phyloP scores from a whole-genome alignment of 2,888 invertebrate species.

The Stomorhina lunata region DNA sequence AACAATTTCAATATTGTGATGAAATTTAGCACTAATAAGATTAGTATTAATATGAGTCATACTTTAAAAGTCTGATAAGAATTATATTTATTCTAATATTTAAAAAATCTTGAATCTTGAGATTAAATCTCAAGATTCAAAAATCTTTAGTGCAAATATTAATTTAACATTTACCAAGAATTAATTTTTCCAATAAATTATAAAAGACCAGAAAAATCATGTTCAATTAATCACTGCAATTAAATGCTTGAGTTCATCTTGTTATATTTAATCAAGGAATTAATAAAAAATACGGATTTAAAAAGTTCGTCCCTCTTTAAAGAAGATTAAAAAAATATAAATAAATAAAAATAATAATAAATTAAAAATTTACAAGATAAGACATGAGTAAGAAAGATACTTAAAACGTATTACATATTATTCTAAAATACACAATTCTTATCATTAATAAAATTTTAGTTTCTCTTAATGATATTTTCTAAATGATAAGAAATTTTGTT shows the following conservation, averaged over 20 bases:
- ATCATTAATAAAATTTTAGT: no score
- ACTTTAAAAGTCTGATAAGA: no score
- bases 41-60: no score
- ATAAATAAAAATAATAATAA: not conserved
- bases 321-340: slow-evolving; percentile 1
- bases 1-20: no score
- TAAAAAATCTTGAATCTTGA: no score
- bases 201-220: not conserved
- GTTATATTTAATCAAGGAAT: slow-evolving; percentile 7
- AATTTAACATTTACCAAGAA: not conserved
- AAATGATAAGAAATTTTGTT: no score
- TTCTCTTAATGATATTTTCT: no score
- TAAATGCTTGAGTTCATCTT: slow-evolving; percentile 35
- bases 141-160: no score
- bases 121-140: no score
- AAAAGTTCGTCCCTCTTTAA: slow-evolving; percentile 2
- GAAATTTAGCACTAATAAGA: no score
- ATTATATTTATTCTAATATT: no score
- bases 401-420: not conserved
- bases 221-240: slow-evolving; percentile 41
- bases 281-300: not conserved
- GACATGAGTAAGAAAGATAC: not conserved
- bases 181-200: not conserved
- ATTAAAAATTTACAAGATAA: not conserved
- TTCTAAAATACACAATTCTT: not conserved